Conservation (phyloP, 2,888 invertebrate genomes). For the Cephonodes hylas region DNA sequence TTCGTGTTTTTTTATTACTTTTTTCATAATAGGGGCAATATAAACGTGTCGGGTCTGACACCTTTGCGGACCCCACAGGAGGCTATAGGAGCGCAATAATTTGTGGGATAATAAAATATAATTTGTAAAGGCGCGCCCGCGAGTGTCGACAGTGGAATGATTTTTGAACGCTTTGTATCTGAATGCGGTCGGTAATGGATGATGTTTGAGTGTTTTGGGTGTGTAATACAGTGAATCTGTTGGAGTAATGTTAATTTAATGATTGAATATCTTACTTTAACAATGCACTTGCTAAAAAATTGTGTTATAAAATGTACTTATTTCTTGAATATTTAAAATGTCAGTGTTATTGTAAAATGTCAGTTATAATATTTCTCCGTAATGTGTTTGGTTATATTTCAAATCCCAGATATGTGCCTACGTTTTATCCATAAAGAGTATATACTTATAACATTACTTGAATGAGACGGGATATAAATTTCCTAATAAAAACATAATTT, state of each 20-base stretch:
- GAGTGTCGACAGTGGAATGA: constrained; percentile 40
- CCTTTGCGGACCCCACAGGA: constrained; percentile 77
- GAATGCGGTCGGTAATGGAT: not conserved
- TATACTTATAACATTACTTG: not conserved
- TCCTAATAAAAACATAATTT: constrained; percentile 20
- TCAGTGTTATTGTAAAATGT: too few relatives aligned
- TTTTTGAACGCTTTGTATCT: constrained; percentile 31
- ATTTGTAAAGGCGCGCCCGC: constrained; percentile 42
- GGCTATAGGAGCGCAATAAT: constrained; percentile 58
- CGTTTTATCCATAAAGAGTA: not conserved
- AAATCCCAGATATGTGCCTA: not conserved
- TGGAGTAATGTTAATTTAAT: too few relatives aligned
- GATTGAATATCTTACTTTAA: too few relatives aligned
- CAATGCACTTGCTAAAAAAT: too few relatives aligned
- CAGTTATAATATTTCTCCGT: too few relatives aligned
- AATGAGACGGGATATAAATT: not conserved
- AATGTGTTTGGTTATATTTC: too few relatives aligned
- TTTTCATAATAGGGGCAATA: constrained; percentile 73
- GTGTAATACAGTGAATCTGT: not conserved
- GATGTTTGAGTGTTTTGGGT: not conserved
- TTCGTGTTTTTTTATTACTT: constrained; percentile 45
- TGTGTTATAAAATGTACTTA: too few relatives aligned
- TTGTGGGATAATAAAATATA: constrained; percentile 75
- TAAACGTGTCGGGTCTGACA: constrained; percentile 75
- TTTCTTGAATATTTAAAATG: too few relatives aligned